Conservation (phyloP, 2,888 invertebrate genomes). For the Drosophila neonasuta region DNA sequence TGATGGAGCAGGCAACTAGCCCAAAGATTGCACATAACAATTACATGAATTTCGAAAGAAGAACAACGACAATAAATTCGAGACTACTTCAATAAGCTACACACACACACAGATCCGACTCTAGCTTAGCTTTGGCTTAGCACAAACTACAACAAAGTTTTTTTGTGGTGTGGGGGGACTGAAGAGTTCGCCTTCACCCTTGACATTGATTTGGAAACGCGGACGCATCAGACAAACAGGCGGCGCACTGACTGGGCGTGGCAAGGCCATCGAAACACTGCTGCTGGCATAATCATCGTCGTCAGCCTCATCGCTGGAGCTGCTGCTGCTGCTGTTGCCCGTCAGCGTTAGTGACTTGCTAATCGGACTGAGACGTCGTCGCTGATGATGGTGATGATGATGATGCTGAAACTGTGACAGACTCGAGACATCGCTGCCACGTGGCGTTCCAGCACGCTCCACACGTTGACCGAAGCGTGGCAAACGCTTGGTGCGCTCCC, state of each 20-base stretch:
- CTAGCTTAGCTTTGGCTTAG: conserved; percentile 6
- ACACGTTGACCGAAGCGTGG: conserved; percentile 51
- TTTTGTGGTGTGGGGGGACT: not conserved
- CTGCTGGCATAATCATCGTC: conserved; percentile 57
- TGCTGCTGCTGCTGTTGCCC: conserved; percentile 42
- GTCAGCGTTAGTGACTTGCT: conserved; percentile 73
- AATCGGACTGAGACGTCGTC: conserved; percentile 50
- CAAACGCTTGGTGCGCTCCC: conserved; percentile 76
- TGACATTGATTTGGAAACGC: conserved; percentile 67
- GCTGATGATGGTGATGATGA: conserved; percentile 8
- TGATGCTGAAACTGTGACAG: conserved; percentile 42
- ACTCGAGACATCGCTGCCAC: conserved; percentile 63
- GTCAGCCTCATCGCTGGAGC: conserved; percentile 68
- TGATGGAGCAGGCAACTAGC: conserved; percentile 17
- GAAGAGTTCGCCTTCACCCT: conserved; percentile 63
- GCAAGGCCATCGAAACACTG: conserved; percentile 6
- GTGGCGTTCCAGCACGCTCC: conserved; percentile 30
- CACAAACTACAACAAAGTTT: conserved; percentile 12
- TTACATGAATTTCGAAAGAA: conserved; percentile 56
- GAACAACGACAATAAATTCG: conserved; percentile 26
- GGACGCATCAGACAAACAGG: conserved; percentile 62
- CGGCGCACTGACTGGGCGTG: conserved; percentile 72
- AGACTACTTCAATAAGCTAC: conserved; percentile 33
- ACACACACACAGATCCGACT: not conserved
- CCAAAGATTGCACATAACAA: conserved; percentile 19